Percentiles rank a stretch among this genome's conserved stretches.
These are phyloP conservation scores for Ageneiosus marmoratus DNA, from an alignment of 2,113 vertebrate genomes.

Conservation along the genomic window DNA sequence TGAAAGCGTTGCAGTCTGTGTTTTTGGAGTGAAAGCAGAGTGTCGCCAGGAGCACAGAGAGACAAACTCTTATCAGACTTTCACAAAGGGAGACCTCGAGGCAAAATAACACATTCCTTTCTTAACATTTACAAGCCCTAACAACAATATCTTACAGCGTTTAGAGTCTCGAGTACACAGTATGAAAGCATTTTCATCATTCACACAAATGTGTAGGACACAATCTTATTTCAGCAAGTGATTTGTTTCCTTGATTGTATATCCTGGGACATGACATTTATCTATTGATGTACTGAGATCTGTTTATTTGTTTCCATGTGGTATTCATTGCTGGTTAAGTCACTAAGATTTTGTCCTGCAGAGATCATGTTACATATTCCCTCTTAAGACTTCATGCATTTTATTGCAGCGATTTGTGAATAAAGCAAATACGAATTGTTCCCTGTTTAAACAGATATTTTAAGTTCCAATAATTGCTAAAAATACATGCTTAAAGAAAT, in stretches of 20 bases:
- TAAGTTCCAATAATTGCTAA: neutral
- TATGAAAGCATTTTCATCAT: constrained; percentile 5
- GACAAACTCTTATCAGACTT: constrained; percentile 20
- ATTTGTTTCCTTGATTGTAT: neutral
- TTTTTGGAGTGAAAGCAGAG: constrained; percentile 27
- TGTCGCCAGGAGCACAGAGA: constrained; percentile 1
- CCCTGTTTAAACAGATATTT: neutral
- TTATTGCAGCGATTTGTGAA: neutral
- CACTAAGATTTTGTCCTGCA: neutral
- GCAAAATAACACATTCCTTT: constrained; percentile 25
- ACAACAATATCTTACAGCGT: neutral
- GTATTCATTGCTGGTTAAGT: neutral
- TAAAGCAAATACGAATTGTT: neutral
- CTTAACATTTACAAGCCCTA: constrained; percentile 16
- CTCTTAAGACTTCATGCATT: neutral
- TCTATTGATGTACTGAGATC: neutral
- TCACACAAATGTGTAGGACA: neutral
- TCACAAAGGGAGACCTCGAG: constrained; percentile 32
- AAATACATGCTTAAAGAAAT: neutral
- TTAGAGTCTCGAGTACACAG: neutral
- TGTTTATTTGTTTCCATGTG: neutral
- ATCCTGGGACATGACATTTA: neutral
- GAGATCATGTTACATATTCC: neutral
- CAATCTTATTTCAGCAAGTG: neutral
- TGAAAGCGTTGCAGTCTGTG: constrained; percentile 5